These are phyloP conservation scores for Galleria mellonella DNA, from an alignment of 1,140 invertebrate species.

Conservation along the genomic window DNA sequence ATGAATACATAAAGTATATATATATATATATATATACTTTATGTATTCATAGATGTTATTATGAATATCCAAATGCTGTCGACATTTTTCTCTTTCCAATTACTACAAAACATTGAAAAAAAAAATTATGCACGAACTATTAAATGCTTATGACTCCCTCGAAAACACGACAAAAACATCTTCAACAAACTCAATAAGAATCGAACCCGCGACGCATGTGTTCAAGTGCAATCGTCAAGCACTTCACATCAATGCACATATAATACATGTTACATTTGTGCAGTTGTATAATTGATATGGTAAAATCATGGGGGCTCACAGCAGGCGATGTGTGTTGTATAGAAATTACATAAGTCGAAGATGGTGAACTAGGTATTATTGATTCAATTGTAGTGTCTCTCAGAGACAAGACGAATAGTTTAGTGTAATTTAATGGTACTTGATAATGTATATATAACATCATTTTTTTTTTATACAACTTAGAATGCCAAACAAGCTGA, in stretches of 20 bases:
- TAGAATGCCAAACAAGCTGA: too few relatives aligned
- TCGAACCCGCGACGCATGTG: slow-evolving; percentile 58
- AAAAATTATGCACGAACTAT: slow-evolving; percentile 2
- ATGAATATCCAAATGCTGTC: too few relatives aligned
- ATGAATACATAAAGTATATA: too few relatives aligned
- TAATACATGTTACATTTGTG: slow-evolving; percentile 41
- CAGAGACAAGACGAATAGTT: neutral
- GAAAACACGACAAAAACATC: slow-evolving; percentile 45
- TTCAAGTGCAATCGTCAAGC: slow-evolving; percentile 33
- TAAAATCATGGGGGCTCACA: slow-evolving; percentile 43
- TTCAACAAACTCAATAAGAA: slow-evolving; percentile 59
- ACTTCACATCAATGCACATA: slow-evolving; percentile 39
- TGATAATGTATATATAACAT: too few relatives aligned
- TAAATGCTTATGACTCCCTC: slow-evolving; percentile 14
- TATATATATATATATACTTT: too few relatives aligned
- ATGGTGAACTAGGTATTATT: neutral
- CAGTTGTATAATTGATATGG: slow-evolving; percentile 43
- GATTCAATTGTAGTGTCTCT: neutral
- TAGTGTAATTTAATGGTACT: too few relatives aligned
- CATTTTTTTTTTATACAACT: too few relatives aligned
- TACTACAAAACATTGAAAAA: too few relatives aligned
- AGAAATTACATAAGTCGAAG: slow-evolving; percentile 2
- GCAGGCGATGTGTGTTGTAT: slow-evolving; percentile 11
- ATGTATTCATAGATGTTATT: too few relatives aligned
- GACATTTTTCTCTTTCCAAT: too few relatives aligned